These are phyloP conservation scores for Drymodes brunneopygia DNA, from an alignment of 2,113 vertebrate species.

Conservation along the genomic window DNA sequence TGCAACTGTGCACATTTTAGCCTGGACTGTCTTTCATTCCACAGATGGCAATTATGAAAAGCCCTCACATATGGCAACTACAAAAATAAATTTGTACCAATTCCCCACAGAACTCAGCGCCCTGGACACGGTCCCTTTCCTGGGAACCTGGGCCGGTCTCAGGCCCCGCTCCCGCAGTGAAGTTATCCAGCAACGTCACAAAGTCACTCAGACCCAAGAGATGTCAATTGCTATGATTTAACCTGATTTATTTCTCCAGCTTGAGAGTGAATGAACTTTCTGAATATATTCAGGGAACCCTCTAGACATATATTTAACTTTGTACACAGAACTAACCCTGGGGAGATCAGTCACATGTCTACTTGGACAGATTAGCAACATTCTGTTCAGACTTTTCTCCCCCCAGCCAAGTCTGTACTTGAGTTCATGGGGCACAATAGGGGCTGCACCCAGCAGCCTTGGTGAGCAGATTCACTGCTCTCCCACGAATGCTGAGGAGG, in stretches of 20 bases:
- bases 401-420: rapidly evolving
- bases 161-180: neutral
- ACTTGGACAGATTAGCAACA: neutral
- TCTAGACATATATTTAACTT: neutral
- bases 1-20: neutral
- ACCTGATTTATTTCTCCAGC: neutral
- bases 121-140: neutral
- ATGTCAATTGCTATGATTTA: neutral
- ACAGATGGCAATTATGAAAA: conserved; percentile 20
- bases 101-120: neutral
- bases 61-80: neutral
- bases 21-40: neutral
- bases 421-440: neutral
- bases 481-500: neutral
- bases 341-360: neutral
- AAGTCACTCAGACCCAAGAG: neutral
- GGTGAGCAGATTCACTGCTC: neutral
- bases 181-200: neutral
- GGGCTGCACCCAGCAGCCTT: neutral
- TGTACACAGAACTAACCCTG: neutral
- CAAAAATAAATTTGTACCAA: neutral
- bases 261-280: neutral
- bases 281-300: neutral
- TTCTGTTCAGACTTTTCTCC: neutral
- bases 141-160: neutral